Percentiles rank a stretch among this genome's conserved stretches.
Conservation (phyloP, 2,888 invertebrate species). For the Mesoligia furuncula region DNA sequence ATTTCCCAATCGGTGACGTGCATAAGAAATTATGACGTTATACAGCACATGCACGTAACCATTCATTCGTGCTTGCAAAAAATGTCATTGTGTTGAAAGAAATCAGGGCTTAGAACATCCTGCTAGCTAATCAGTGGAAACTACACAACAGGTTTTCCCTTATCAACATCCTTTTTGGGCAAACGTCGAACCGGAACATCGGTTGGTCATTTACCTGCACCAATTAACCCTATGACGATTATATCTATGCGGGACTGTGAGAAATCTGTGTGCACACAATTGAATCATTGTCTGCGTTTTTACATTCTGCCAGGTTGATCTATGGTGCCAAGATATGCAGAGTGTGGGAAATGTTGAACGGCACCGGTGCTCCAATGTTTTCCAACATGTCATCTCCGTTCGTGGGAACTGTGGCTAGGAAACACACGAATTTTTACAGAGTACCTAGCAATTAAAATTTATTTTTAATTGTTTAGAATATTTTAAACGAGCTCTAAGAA, state of each 20-base stretch:
- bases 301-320: conserved; percentile 87
- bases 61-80: conserved; percentile 81
- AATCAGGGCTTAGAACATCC: conserved; percentile 75
- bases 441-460: conserved; percentile 75
- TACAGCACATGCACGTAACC: conserved; percentile 73
- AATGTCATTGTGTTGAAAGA: conserved; percentile 73
- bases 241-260: conserved; percentile 87
- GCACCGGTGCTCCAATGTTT: conserved; percentile 77
- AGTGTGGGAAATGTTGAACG: conserved; percentile 86
- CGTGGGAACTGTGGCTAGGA: conserved; percentile 81
- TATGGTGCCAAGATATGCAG: conserved; percentile 90
- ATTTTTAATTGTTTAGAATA: conserved; percentile 75
- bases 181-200: conserved; percentile 72
- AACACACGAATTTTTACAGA: conserved; percentile 73
- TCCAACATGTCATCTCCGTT: conserved; percentile 87
- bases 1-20: conserved; percentile 84
- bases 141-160: conserved; percentile 49
- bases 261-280: conserved; percentile 89
- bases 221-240: conserved; percentile 87
- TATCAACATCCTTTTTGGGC: conserved; percentile 49
- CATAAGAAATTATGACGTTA: conserved; percentile 83
- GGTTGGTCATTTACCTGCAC: conserved; percentile 88
- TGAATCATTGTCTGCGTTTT: conserved; percentile 89
- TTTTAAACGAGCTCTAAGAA: conserved; percentile 53
- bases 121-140: conserved; percentile 72